These are phyloP conservation scores for Aptenodytes patagonicus DNA, from an alignment of 2,113 vertebrate species.

Conservation along the genomic window DNA sequence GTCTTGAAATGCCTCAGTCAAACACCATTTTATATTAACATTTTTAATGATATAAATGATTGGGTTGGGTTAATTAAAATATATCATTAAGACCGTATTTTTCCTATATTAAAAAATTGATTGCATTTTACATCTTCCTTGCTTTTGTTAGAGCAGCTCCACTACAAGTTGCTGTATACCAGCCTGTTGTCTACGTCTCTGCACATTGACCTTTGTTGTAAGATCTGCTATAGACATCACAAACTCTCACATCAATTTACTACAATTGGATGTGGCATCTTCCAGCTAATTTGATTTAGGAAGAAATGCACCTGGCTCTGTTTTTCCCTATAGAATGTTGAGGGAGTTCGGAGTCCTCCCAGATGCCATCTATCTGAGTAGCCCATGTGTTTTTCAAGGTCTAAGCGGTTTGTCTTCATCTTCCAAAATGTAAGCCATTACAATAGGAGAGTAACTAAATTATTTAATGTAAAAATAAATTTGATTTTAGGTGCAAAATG, in stretches of 20 bases:
- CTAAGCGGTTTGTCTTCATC: slow-evolving; percentile 92
- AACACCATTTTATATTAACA: slow-evolving; percentile 59
- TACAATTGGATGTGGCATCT: slow-evolving; percentile 99
- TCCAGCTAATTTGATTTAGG: slow-evolving; percentile 98
- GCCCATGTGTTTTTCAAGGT: slow-evolving; percentile 91
- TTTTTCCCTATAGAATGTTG: slow-evolving; percentile 97
- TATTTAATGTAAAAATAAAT: slow-evolving; percentile 85
- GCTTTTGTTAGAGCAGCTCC: slow-evolving; percentile 66
- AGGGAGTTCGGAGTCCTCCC: slow-evolving; percentile 77
- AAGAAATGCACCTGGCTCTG: slow-evolving; percentile 99
- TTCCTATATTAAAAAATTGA: slow-evolving; percentile 68
- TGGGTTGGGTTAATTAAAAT: slow-evolving; percentile 65
- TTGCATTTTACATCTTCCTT: slow-evolving; percentile 66
- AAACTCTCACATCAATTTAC: slow-evolving; percentile 99
- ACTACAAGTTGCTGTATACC: slow-evolving; percentile 76
- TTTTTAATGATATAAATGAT: slow-evolving; percentile 57
- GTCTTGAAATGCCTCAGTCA: slow-evolving; percentile 12
- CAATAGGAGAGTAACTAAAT: slow-evolving; percentile 78
- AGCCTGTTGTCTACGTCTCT: slow-evolving; percentile 93
- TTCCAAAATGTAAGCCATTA: slow-evolving; percentile 88
- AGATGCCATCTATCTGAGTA: slow-evolving; percentile 85
- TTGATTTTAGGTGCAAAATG: slow-evolving; percentile 74
- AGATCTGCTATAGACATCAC: slow-evolving; percentile 98
- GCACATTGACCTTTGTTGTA: slow-evolving; percentile 98
- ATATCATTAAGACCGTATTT: slow-evolving; percentile 65